Evolutionary conservation across 1,140 invertebrate genomes (phyloP).

Genomic region (Microplitis demolitor): DNA sequence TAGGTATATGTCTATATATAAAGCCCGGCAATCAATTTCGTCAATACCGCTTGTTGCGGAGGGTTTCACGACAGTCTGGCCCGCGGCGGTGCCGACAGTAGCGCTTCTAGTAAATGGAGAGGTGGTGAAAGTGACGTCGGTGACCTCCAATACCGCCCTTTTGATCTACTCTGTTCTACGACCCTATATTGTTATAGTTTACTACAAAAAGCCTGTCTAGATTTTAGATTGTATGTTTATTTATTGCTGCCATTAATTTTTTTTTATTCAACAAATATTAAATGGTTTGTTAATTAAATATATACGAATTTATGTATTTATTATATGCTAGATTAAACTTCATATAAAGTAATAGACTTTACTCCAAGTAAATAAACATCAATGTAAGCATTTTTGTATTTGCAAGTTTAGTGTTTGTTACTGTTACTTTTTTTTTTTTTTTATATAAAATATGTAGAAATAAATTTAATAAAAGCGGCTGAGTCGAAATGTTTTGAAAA

Average conservation of each 20-base stretch:
- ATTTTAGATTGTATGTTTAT: neutral
- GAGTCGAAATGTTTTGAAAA: no score
- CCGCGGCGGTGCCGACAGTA: constrained; percentile 35
- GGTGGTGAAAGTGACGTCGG: constrained; percentile 20
- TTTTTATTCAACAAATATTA: no score
- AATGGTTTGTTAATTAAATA: no score
- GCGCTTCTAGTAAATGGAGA: neutral
- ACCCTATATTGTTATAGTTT: neutral
- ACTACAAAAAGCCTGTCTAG: neutral
- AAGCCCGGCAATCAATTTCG: constrained; percentile 57
- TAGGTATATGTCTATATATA: constrained; percentile 4
- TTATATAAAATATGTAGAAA: no score
- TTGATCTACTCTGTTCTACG: neutral
- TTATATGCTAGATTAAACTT: no score
- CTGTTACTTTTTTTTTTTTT: no score
- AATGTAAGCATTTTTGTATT: no score
- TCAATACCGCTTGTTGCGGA: constrained; percentile 58
- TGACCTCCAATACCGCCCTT: constrained; percentile 23
- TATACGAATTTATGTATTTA: no score
- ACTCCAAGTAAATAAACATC: no score
- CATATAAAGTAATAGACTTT: neutral
- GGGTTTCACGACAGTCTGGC: constrained; percentile 36
- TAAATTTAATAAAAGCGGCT: no score
- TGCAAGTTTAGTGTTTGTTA: no score
- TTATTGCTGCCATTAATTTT: neutral